Evolutionary conservation across 2,888 invertebrate genomes (phyloP), one percentile per base, ranked within the genome.

Genomic region (Epistrophe eligans): DNA sequence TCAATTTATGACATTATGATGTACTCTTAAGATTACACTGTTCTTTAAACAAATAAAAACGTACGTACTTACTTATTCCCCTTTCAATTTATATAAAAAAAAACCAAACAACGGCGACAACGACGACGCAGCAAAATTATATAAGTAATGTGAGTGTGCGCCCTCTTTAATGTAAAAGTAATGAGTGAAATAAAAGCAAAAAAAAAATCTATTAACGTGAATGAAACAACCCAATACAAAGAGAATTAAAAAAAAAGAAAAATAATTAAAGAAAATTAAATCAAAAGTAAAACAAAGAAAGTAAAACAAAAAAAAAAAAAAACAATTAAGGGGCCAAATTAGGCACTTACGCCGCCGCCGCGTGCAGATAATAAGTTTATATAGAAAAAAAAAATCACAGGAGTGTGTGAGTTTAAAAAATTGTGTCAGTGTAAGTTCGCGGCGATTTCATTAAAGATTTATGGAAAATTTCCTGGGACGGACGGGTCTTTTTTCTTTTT

Each of bases 371-470:
- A 70, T 55, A 52, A 70, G 52, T 50, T 70, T 72, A 48, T 45
- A 45, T n/a, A 9, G n/a, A 45, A 43, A 28, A 38, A 62, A 45
- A 81, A 66, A 43, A 32, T 38, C 45, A 50, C 48, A 45, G 45
- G n/a, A 40, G 55, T 70, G 62, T 48, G 17, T 48, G 17, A 2
- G 70, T 40, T 32, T 8, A 13, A 35, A 32, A 50, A 35, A 8
- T 35, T 32, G 62, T 58, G 50, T 74, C 40, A 77, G 87, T 83
- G 76, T 76, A 71, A 79, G 83, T 87, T 82, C 71, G 83, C 83
- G 87, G 83, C 87, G 87, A 83, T 76, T 87, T 83, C 83, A 87
- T 87, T 87, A 79, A 87, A 79, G 64, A 87, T 87, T 83, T 83
- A 79, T 83, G 87, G 87, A 87, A 87, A 87, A 87, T 87, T 83